Evolutionary conservation across 2,888 invertebrate genomes (phyloP).

Genomic region (Sphaerophoria rueppellii): DNA sequence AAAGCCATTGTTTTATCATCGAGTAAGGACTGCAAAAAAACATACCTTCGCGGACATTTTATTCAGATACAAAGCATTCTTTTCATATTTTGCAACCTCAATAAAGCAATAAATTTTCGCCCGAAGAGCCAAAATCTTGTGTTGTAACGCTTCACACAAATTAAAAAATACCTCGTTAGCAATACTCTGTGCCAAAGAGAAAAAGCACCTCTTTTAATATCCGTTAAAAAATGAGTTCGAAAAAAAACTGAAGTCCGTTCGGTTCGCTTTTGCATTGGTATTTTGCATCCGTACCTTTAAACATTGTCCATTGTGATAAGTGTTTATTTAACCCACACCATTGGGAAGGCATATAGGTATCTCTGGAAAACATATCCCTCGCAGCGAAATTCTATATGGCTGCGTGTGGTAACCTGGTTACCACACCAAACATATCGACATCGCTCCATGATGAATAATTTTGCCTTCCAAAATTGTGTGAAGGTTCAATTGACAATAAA

Average conservation of each 20-base stretch:
- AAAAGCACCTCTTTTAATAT: constrained; percentile 61
- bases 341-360: background rate
- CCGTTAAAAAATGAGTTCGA: constrained; percentile 68
- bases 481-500: constrained; percentile 33
- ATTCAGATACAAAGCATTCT: background rate
- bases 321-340: constrained; percentile 49
- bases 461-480: constrained; percentile 40
- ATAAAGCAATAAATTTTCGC: constrained; percentile 43
- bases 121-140: constrained; percentile 28
- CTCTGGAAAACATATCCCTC: background rate
- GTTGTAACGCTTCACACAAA: constrained; percentile 42
- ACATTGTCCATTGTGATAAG: constrained; percentile 46
- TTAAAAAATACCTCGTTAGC: constrained; percentile 34
- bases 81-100: constrained; percentile 39
- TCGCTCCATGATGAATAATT: constrained; percentile 1
- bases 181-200: background rate
- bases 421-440: background rate
- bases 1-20: constrained; percentile 44
- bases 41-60: too few species aligned
- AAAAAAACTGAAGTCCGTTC: constrained; percentile 57
- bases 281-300: constrained; percentile 46
- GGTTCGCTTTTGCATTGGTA: background rate
- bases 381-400: constrained; percentile 42
- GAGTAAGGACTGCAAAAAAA: background rate
- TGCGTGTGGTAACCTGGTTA: background rate